Evolutionary conservation across 2,113 vertebrate species (phyloP), one percentile per base, ranked within the genome.

Genomic region (Archilochus colubris): DNA sequence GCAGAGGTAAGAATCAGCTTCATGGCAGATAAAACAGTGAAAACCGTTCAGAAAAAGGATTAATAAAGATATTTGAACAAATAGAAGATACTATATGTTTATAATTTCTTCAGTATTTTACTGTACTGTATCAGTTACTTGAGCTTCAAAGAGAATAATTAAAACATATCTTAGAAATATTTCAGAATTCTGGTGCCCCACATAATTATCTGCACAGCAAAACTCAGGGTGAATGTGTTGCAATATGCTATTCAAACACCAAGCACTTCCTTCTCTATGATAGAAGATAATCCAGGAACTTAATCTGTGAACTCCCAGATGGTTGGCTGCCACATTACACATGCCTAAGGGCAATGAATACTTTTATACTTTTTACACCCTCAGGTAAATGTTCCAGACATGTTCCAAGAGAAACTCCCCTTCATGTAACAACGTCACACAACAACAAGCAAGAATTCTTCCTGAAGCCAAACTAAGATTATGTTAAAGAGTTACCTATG

Each of bases 241-340:
- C 69, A 81, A 84, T 30, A 46, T 12, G n/a, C 64, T 62, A 64
- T 33, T 88, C 90, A 55, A 57, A 72, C 86, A 79, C 54, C 73
- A 83, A 88, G 91, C 44, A 36, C 57, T 96, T 95, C 91, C 72
- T 72, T 84, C 70, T 58, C 76, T 91, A 44, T 7, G 33, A 84
- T 40, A 92, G 83, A 90, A 93, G 89, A 89, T 90, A 95, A 86
- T 80, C 66, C 86, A 92, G 76, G 73, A 92, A 93, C 92, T 89
- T 81, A 83, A 95, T 81, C 44, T 62, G 61, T 55, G 77, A 79
- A 66, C 76, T 64, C 84, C 73, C 83, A 91, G 50, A 44, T 87
- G 91, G 91, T 74, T 68, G 57, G 25, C n/a, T 87, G 88, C 86
- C 74, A 84, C 30, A 11, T 69, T 66, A 67, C 76, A 43, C 22